phyloP scores from a whole-genome alignment of 2,888 invertebrate species.

The Leptinotarsa rubiginosa region DNA sequence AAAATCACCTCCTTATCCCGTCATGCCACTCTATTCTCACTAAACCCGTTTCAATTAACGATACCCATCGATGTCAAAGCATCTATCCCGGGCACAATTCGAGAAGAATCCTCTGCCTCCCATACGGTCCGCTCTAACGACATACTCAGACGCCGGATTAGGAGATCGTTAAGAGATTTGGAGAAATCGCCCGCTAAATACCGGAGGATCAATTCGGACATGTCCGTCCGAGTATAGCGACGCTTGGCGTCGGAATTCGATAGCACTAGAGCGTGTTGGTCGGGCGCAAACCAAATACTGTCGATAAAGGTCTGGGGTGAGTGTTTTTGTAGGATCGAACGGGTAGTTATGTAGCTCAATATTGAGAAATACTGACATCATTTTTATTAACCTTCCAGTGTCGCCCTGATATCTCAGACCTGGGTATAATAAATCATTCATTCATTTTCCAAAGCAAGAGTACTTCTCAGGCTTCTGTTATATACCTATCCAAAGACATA shows the following conservation, averaged over 20 bases:
- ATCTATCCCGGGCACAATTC: conserved; percentile 4
- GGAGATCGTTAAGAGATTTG: conserved; percentile 58
- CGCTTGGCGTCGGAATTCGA: not conserved
- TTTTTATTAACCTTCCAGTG: too few relatives aligned
- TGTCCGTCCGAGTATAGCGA: not conserved
- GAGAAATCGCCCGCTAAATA: conserved; percentile 58
- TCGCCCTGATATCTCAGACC: too few relatives aligned
- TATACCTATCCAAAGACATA: too few relatives aligned
- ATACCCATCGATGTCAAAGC: conserved; percentile 14
- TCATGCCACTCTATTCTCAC: not conserved
- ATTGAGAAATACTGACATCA: too few relatives aligned
- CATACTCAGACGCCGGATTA: conserved; percentile 53
- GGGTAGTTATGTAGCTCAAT: not conserved
- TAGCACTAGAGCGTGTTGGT: not conserved
- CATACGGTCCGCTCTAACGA: conserved; percentile 40
- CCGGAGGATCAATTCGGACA: conserved; percentile 53
- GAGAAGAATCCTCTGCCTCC: conserved; percentile 16
- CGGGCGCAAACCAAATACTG: conserved; percentile 3
- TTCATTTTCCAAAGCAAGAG: too few relatives aligned
- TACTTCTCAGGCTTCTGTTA: too few relatives aligned
- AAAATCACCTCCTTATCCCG: not conserved
- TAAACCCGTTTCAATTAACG: conserved; percentile 15
- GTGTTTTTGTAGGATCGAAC: conserved; percentile 6
- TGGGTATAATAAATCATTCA: too few relatives aligned
- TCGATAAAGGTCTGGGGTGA: not conserved